phyloP scores from a whole-genome alignment of 2,888 invertebrate species.

The Acrobasis suavella region DNA sequence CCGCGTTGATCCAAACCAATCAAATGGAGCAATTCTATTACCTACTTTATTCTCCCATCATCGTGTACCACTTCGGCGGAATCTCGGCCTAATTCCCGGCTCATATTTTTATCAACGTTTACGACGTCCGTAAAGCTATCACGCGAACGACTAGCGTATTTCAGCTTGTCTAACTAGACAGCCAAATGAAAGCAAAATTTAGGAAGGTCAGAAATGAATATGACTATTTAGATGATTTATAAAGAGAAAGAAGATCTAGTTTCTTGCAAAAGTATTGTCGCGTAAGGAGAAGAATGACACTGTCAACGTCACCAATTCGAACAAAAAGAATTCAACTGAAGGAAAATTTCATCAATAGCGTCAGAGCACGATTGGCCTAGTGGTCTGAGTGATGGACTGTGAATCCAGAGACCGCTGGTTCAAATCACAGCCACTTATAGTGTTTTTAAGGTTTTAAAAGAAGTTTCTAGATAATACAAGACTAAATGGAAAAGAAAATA shows the following conservation, averaged over 20 bases:
- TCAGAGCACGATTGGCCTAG: no score
- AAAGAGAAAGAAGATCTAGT: neutral
- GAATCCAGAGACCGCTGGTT: no score
- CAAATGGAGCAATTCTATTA: neutral
- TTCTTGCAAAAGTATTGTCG: no score
- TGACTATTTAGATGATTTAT: neutral
- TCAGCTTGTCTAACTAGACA: slow-evolving; percentile 1
- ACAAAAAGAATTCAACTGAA: no score
- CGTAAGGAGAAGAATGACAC: no score
- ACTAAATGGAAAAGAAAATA: no score
- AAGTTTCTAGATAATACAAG: no score
- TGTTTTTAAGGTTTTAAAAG: no score
- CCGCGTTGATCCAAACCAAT: neutral
- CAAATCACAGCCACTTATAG: no score
- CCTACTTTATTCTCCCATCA: neutral
- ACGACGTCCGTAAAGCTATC: slow-evolving; percentile 13
- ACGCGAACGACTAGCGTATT: slow-evolving; percentile 9
- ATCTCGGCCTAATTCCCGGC: slow-evolving; percentile 8
- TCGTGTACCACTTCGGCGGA: neutral
- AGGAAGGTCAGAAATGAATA: neutral
- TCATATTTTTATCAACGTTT: slow-evolving; percentile 22
- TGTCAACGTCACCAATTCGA: no score
- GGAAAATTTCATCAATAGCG: no score
- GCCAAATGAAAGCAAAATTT: neutral
- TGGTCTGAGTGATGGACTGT: no score